These are phyloP conservation scores for Lontra canadensis DNA, from an alignment of 2,113 vertebrate species.

Conservation along the genomic window DNA sequence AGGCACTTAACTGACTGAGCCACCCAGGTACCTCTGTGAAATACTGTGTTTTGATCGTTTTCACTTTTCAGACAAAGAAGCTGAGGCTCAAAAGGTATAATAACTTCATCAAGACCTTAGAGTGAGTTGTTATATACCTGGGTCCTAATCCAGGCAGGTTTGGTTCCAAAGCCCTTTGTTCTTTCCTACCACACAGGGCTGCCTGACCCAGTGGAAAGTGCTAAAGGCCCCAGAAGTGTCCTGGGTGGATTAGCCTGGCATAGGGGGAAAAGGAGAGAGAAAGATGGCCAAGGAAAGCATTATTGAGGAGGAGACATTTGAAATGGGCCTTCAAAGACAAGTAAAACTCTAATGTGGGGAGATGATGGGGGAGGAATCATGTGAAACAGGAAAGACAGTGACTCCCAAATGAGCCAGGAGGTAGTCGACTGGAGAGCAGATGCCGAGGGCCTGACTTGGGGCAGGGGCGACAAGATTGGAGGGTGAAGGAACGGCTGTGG, in stretches of 20 bases:
- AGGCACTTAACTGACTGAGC: neutral
- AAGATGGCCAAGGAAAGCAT: neutral
- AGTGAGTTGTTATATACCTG: neutral
- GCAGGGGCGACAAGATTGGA: neutral
- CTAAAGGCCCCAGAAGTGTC: neutral
- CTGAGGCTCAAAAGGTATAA: neutral
- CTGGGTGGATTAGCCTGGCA: neutral
- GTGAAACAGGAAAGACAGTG: neutral
- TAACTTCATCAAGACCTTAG: neutral
- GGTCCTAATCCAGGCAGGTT: neutral
- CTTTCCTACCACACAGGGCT: neutral
- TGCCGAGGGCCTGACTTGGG: neutral
- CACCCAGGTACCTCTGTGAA: neutral
- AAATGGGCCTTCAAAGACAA: neutral
- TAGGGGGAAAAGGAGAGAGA: neutral
- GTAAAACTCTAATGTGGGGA: neutral
- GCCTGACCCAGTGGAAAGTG: neutral
- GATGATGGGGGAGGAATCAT: neutral
- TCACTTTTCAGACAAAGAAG: slow-evolving; percentile 16
- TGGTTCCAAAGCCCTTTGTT: neutral
- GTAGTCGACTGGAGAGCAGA: neutral
- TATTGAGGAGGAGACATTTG: neutral
- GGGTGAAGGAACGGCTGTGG: neutral
- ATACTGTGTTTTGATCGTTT: neutral
- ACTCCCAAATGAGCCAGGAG: neutral